Evolutionary conservation across 2,797 vertebrate genomes (phyloP), one percentile per base, ranked within the genome.

Genomic region (Oreortyx pictus): DNA sequence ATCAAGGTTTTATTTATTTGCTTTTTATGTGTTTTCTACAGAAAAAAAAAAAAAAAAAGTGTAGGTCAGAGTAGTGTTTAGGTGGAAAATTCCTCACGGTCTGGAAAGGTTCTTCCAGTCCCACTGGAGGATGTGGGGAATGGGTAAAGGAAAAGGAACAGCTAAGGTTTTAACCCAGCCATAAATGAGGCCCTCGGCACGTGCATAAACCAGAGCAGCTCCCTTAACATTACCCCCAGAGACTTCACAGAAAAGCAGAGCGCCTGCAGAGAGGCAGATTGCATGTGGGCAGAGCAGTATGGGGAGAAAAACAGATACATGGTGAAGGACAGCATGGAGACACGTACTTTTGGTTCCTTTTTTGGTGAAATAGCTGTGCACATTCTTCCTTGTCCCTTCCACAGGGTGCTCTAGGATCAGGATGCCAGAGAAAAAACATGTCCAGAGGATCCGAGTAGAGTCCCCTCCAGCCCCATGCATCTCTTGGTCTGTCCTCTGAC

Each of bases 51-150:
- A 86, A 93, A 91, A 49, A 62, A 92, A 74, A 82, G 82, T 93
- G 95, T 88, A 92, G 88, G 93, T 94, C 89, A 91, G 68, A 7
- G 12, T 74, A 93, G 57, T 67, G 65, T 82, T 88, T 86, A 87
- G 90, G 86, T 93, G 93, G 92, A 95, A 95, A 90, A 93, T 92
- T 94, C 82, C 93, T 95, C 75, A 22, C 65, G 7, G 37, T 24
- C 9, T 93, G 90, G 92, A 94, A 90, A 87, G 57, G n/a, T 47
- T 95, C 60, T 79, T 57, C 65, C 10, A 14, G 6, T 57, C 19
- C 92, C 92, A 89, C 89, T 41, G 52, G 86, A 86, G 90, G 56
- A 80, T 31, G 43, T 64, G 65, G 54, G 5, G 31, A 88, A 68
- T 4, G 1, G 2, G 72, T 75, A 54, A 93, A 61, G 65, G 60